phyloP scores from a whole-genome alignment of 2,113 vertebrate species.

The Chrysemys picta region DNA sequence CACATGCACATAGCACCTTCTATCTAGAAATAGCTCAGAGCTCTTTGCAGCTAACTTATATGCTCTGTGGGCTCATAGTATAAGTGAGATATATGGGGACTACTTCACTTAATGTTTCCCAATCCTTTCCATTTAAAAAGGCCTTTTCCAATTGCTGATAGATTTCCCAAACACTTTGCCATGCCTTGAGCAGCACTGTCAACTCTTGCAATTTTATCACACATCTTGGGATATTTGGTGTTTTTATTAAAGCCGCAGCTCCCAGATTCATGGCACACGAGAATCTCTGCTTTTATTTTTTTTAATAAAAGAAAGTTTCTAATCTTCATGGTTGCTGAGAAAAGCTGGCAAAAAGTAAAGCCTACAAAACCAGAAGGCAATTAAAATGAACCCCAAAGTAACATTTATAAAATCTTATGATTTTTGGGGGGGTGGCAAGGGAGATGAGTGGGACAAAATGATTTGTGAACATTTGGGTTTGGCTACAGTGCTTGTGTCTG shows the following conservation, averaged over 20 bases:
- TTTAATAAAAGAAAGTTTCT: neutral
- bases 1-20: neutral
- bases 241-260: neutral
- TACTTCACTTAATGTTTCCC: neutral
- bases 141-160: neutral
- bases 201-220: neutral
- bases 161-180: neutral
- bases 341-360: neutral
- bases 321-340: neutral
- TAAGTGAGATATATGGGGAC: neutral
- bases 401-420: neutral
- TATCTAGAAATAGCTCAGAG: neutral
- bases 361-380: neutral
- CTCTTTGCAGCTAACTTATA: neutral
- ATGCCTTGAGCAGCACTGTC: neutral
- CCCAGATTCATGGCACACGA: neutral
- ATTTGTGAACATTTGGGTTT: neutral
- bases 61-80: neutral
- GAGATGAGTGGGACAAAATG: neutral
- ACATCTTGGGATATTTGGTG: neutral
- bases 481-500: neutral
- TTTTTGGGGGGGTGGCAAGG: neutral
- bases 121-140: neutral
- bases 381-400: constrained; percentile 5
- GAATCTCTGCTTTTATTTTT: neutral